Base-by-base conservation (phyloP, 2,113 vertebrate species). In the Phalacrocorax brasilianus region DNA sequence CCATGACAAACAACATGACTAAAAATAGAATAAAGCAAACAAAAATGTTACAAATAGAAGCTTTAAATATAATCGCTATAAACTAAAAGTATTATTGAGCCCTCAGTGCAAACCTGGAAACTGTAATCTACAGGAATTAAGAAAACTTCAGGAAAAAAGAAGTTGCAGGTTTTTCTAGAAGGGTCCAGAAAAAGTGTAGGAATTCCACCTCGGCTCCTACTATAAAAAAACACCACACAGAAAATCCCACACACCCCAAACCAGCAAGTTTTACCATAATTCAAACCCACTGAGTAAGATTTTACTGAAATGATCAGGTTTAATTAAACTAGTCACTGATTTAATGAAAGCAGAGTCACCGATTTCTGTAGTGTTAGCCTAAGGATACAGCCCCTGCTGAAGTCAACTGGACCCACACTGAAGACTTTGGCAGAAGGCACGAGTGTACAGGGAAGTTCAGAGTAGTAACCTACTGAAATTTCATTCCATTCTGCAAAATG, bases 1-100 rank as follows among this genome's bases (percentile, higher is more conserved):
- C 94, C 92, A 95, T 96, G 91, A 97, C 86, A 97, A 97, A 97
- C 92, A 96, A 78, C 86, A 40, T 66, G 50, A 62, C 77, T 97
- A 96, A 95, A 95, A 97, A 97, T 95, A 97, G 95, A 91, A 52
- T 95, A 92, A 95, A 97, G 74, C 74, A 95, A 97, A 97, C 95
- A 95, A 94, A 94, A 95, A 91, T 0, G 32, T 62, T 94, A 96
- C 86, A 94, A 95, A 95, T 91, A 89, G 75, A 89, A 74, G 56
- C 72, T 92, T 96, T 81, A 96, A 97, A 96, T 88, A 93, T 77
- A 86, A 93, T 93, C 86, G 81, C 87, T 87, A 82, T 81, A 82
- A 97, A 96, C 72, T 59, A 65, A 9, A 92, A 94, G 76, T 45
- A 72, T 72, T 93, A 96, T 49, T 55, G 53, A 96, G 70, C 62